Base-by-base conservation (phyloP, 1,140 invertebrate species). In the Drosophila suzukii region DNA sequence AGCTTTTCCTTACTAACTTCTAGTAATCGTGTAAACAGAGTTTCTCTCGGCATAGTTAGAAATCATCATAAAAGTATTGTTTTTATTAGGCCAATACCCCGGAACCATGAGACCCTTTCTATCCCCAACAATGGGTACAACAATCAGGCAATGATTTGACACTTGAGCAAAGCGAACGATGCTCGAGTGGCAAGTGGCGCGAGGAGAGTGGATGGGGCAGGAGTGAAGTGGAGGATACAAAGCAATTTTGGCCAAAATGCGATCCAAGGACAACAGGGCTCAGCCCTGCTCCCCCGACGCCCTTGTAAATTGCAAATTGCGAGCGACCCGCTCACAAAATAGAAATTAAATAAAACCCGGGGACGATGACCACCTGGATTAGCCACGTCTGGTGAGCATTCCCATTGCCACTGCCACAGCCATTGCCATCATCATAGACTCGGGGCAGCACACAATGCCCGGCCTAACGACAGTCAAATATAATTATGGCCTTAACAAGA, bases 401-500 rank as follows among this genome's bases (percentile, higher is more conserved):
- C 47, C 38, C 65, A 67, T 12, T 63, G 76, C 55, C 34, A 44
- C 24, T 59, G 51, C 65, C 67, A 70, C 46, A 20, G 30, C 11
- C 44, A 65, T 6, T 66, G 73, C 58, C 57, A 55, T 39, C 34
- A 32, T 43, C 41, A 34, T 41, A 62, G 67, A 53, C 59, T 43
- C 39, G 12, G n/a, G 57, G 13, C 30, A 51, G 62, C 50, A 58
- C 54, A 61, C 70, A 58, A 79, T 78, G 59, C 36, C 71, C 47
- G 62, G 44, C 63, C 73, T 74, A 80, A 80, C 77, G 84, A 67
- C 81, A 88, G 84, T 84, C 80, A 88, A 88, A 88, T 88, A 89
- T 88, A 88, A 88, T 88, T 88, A 88, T 89, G 63, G 73, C 77
- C 67, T 61, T 77, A 76, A 83, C 83, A 84, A 84, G 88, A 88